Percentiles rank a stretch among this genome's conserved stretches.
These are phyloP conservation scores for Epinephelus coioides DNA, from an alignment of 2,797 vertebrate species.

Conservation along the genomic window DNA sequence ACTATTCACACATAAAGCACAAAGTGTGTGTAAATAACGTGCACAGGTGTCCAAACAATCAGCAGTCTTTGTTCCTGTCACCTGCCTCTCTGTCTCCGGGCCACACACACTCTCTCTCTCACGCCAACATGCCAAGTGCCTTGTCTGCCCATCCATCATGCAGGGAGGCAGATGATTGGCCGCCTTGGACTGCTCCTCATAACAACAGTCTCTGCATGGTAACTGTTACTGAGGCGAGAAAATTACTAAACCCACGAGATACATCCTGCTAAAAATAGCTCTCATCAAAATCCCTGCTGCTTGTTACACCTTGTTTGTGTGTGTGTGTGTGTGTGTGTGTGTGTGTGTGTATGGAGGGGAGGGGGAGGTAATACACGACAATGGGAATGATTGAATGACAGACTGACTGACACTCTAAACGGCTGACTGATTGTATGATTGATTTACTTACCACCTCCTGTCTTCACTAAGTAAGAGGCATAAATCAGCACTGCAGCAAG, in stretches of 20 bases:
- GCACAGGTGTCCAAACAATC: constrained; percentile 54
- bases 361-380: constrained; percentile 45
- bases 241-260: constrained; percentile 81
- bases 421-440: constrained; percentile 79
- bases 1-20: constrained; percentile 7
- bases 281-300: constrained; percentile 76
- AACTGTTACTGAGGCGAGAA: constrained; percentile 82
- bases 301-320: constrained; percentile 55
- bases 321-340: constrained; percentile 5
- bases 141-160: constrained; percentile 75
- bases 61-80: constrained; percentile 44
- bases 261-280: constrained; percentile 83
- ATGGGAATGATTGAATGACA: constrained; percentile 74
- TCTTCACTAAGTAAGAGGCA: constrained; percentile 72
- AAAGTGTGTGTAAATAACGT: constrained; percentile 14
- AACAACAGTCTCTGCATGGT: constrained; percentile 81
- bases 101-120: constrained; percentile 22
- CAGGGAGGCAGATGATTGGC: constrained; percentile 76
- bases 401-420: constrained; percentile 65
- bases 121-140: constrained; percentile 53
- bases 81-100: constrained; percentile 38
- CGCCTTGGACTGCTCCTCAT: constrained; percentile 67
- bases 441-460: constrained; percentile 76
- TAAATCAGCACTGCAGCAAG: constrained; percentile 65
- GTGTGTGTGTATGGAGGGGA: constrained; percentile 11